These are phyloP conservation scores for Myiozetetes cayanensis DNA, from an alignment of 2,113 vertebrate species.

Conservation along the genomic window DNA sequence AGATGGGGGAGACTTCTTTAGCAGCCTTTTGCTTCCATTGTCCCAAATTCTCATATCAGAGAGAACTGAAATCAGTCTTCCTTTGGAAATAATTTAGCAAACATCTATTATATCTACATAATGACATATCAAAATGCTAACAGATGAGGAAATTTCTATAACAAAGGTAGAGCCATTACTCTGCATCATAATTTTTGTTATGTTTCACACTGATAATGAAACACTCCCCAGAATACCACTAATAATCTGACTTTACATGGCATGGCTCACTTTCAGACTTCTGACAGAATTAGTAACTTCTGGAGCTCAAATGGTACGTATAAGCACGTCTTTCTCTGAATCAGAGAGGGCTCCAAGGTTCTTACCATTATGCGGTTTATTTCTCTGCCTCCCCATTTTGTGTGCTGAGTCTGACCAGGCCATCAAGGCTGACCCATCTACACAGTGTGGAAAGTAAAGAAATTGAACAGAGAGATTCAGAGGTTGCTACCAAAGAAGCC, in stretches of 20 bases:
- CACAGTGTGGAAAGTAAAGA: neutral
- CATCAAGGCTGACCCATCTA: neutral
- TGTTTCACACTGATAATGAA: neutral
- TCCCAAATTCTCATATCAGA: neutral
- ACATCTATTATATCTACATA: neutral
- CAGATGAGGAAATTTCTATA: neutral
- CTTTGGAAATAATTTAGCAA: neutral
- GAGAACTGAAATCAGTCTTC: neutral
- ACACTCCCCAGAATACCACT: neutral
- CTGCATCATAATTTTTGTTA: neutral
- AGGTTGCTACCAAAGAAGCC: neutral
- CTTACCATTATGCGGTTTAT: neutral
- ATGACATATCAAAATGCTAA: neutral
- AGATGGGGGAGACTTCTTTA: rapidly evolving
- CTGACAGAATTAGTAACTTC: neutral
- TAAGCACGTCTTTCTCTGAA: neutral
- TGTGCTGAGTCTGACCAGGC: neutral
- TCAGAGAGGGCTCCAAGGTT: neutral
- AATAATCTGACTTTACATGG: neutral
- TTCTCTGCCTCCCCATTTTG: neutral
- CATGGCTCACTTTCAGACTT: neutral
- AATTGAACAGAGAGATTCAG: neutral
- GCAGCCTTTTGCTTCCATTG: neutral
- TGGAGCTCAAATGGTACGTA: neutral
- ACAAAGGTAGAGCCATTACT: neutral